Evolutionary conservation across 2,888 invertebrate genomes (phyloP).

Genomic region (Schizaphis graminum): DNA sequence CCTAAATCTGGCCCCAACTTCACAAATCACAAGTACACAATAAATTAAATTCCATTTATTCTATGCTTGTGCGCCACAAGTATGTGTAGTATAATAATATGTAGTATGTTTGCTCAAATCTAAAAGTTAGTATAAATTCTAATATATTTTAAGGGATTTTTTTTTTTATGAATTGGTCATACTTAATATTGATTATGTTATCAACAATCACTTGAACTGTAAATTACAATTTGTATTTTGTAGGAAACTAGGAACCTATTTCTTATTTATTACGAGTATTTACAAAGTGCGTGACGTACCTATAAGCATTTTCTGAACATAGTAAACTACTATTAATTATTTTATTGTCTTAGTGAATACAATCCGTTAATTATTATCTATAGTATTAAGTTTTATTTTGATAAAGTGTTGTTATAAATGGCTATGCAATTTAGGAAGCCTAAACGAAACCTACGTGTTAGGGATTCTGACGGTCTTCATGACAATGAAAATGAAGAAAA

Average conservation of each 20-base stretch:
- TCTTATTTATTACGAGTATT: background rate
- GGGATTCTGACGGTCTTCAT: slow-evolving; percentile 67
- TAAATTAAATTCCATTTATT: too few species aligned
- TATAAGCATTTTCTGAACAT: background rate
- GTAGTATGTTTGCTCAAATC: too few species aligned
- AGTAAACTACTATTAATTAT: background rate
- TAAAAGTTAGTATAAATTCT: too few species aligned
- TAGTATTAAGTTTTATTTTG: background rate
- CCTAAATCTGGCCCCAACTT: too few species aligned
- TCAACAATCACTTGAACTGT: slow-evolving; percentile 36
- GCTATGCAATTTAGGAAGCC: slow-evolving; percentile 82
- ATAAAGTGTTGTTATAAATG: slow-evolving; percentile 5
- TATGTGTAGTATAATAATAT: too few species aligned
- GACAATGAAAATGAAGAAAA: slow-evolving; percentile 66
- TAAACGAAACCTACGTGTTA: slow-evolving; percentile 80
- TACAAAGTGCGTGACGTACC: background rate
- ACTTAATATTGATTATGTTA: slow-evolving; percentile 45
- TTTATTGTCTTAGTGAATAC: background rate
- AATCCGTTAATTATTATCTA: background rate
- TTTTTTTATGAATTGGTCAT: background rate
- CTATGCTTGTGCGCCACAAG: too few species aligned
- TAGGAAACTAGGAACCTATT: too few species aligned
- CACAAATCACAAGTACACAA: too few species aligned
- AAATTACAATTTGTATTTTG: slow-evolving; percentile 20
- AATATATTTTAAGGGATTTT: background rate